Conservation (phyloP, 1,140 invertebrate genomes). For the Platorchestia sp. region DNA sequence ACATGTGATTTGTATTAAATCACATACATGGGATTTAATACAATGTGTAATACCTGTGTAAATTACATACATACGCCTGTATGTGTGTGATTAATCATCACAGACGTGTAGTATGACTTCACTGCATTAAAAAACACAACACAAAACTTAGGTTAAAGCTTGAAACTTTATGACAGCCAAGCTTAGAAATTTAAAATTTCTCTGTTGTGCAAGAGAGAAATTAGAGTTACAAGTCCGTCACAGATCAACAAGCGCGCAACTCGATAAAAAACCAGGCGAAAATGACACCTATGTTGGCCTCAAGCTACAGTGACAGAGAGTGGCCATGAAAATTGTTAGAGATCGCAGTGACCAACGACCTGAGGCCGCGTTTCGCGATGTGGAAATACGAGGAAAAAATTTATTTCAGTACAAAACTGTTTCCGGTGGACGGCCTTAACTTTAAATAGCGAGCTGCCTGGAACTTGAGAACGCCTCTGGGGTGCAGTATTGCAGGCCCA, state of each 20-base stretch:
- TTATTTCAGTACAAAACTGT: background rate
- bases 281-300: background rate
- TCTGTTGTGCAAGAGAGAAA: background rate
- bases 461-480: background rate
- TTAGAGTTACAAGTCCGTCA: background rate
- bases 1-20: too few species aligned
- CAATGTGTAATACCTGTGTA: too few species aligned
- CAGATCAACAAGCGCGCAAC: background rate
- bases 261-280: background rate
- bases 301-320: background rate
- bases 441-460: background rate
- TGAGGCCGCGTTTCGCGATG: background rate
- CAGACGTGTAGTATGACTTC: background rate
- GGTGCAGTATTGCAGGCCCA: background rate
- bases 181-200: background rate
- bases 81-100: too few species aligned
- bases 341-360: background rate
- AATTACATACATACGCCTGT: too few species aligned
- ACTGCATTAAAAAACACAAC: background rate
- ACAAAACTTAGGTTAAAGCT: background rate
- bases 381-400: background rate
- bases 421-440: background rate
- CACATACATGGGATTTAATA: too few species aligned
- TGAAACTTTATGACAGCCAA: background rate
- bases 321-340: background rate